Evolutionary conservation across 2,113 vertebrate species (phyloP).

Genomic region (Micronycteris hirsuta): DNA sequence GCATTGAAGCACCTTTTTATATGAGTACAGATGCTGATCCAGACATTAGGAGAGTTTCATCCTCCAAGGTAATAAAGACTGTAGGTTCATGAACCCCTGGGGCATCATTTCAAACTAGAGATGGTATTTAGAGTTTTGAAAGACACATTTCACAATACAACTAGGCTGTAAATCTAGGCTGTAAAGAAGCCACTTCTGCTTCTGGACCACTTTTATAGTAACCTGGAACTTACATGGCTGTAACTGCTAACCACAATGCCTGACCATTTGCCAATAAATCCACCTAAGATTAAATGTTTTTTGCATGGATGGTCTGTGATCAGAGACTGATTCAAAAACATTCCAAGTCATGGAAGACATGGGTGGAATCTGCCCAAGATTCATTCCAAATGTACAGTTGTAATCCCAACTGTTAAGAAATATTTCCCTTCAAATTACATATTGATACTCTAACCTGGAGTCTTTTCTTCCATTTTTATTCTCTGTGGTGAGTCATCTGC

Average conservation of each 20-base stretch:
- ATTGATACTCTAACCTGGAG: neutral
- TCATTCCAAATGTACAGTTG: neutral
- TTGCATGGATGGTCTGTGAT: neutral
- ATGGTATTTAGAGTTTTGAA: constrained; percentile 57
- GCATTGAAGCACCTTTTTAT: constrained; percentile 45
- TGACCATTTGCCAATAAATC: neutral
- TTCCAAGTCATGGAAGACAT: neutral
- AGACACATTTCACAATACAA: constrained; percentile 45
- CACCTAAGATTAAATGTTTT: neutral
- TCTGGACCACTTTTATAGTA: neutral
- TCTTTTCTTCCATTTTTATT: neutral
- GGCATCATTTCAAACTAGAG: constrained; percentile 49
- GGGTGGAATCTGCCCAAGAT: neutral
- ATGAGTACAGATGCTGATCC: constrained; percentile 38
- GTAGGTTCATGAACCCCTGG: constrained; percentile 46
- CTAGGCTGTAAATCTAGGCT: neutral
- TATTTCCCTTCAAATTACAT: neutral
- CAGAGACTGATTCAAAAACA: neutral
- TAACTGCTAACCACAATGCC: neutral
- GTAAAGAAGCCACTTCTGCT: neutral
- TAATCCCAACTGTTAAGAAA: neutral
- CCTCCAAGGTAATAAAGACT: constrained; percentile 57
- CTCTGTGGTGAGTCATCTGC: neutral
- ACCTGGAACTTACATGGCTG: neutral
- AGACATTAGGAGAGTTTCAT: constrained; percentile 49